Evolutionary conservation across 2,797 vertebrate species (phyloP).

Genomic region (Mastacembelus armatus): DNA sequence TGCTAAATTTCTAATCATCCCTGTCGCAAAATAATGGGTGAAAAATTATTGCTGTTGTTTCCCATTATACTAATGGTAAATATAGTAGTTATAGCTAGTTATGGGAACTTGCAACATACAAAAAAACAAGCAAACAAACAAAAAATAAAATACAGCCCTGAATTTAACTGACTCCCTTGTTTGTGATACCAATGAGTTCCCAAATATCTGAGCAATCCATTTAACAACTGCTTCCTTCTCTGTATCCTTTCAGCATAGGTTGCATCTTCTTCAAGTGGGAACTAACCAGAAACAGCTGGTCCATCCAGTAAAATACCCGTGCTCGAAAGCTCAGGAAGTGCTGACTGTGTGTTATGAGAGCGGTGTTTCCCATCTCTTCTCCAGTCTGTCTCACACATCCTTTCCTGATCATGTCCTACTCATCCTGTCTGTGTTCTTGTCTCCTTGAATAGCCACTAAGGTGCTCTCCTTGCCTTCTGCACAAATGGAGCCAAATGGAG

Average conservation of each 20-base stretch:
- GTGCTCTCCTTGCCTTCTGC: constrained; percentile 5
- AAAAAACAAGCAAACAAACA: not conserved
- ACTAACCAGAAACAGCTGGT: constrained; percentile 27
- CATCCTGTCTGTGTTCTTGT: constrained; percentile 42
- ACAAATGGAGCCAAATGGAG: not conserved
- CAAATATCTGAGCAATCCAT: constrained; percentile 21
- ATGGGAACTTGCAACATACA: too few species aligned
- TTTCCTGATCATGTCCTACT: constrained; percentile 36
- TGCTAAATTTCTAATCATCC: not conserved
- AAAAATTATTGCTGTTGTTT: too few species aligned
- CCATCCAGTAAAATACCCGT: constrained; percentile 15
- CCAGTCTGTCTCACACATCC: constrained; percentile 57
- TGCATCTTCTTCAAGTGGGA: constrained; percentile 33
- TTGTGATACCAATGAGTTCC: too few species aligned
- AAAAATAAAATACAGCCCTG: not conserved
- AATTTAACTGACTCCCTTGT: not conserved
- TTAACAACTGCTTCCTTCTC: constrained; percentile 25
- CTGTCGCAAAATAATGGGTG: not conserved
- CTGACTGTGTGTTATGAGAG: constrained; percentile 62
- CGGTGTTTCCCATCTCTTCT: constrained; percentile 54
- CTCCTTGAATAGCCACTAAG: constrained; percentile 35
- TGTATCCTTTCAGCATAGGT: constrained; percentile 22
- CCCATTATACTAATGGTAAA: too few species aligned
- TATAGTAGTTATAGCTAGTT: too few species aligned
- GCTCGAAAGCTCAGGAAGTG: constrained; percentile 47